Percentiles rank a stretch among this genome's conserved stretches.
phyloP scores from a whole-genome alignment of 1,140 invertebrate genomes.

The Coptotermes formosanus region DNA sequence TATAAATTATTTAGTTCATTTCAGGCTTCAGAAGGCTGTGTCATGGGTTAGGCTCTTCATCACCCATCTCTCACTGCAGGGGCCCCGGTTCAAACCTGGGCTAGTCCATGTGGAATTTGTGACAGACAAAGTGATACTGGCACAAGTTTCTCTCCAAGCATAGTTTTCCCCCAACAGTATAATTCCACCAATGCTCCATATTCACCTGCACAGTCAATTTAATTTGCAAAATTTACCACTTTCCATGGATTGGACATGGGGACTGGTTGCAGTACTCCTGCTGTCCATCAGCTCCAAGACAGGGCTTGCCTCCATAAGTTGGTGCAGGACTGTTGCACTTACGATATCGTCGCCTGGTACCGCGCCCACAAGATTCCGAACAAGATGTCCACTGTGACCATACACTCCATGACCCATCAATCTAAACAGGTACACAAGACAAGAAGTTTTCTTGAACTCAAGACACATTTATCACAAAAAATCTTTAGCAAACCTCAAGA shows the following conservation, averaged over 20 bases:
- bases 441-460: neutral
- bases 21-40: too few species aligned
- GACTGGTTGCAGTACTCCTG: slow-evolving; percentile 43
- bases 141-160: too few species aligned
- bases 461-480: neutral
- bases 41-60: too few species aligned
- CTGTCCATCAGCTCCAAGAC: slow-evolving; percentile 47
- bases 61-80: too few species aligned
- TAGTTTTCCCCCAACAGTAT: too few species aligned
- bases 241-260: slow-evolving; percentile 32
- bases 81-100: too few species aligned
- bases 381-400: slow-evolving; percentile 54
- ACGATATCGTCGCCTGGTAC: slow-evolving; percentile 49
- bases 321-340: slow-evolving; percentile 52
- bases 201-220: too few species aligned
- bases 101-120: too few species aligned
- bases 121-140: too few species aligned
- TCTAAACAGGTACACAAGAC: slow-evolving; percentile 16
- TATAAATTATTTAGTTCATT: too few species aligned
- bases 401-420: slow-evolving; percentile 48
- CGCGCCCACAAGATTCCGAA: slow-evolving; percentile 53
- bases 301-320: slow-evolving; percentile 47
- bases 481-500: too few species aligned
- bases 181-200: too few species aligned
- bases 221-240: slow-evolving; percentile 15